Evolutionary conservation across 2,888 invertebrate genomes (phyloP).

Genomic region (Chaitophorus viminalis): DNA sequence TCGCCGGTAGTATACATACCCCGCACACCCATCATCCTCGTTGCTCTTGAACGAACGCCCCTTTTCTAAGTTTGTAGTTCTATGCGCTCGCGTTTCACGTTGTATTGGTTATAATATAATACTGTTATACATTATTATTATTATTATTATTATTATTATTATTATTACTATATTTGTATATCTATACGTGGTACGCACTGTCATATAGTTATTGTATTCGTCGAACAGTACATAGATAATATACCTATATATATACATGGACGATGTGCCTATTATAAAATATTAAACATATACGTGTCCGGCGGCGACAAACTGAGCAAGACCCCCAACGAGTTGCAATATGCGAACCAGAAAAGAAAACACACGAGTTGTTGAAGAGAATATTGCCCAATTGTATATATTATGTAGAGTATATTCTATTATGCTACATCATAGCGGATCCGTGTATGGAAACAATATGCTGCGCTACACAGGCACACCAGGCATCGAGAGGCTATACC

Average conservation of each 20-base stretch:
- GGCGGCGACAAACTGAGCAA: constrained; percentile 16
- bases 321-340: background rate
- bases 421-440: too few species aligned
- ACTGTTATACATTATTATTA: too few species aligned
- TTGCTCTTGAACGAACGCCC: background rate
- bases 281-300: background rate
- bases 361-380: too few species aligned
- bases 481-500: too few species aligned
- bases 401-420: too few species aligned
- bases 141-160: too few species aligned
- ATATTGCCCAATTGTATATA: too few species aligned
- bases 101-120: background rate
- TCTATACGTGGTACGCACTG: background rate
- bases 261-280: too few species aligned
- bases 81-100: background rate
- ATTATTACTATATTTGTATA: too few species aligned
- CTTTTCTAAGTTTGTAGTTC: background rate
- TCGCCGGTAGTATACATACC: background rate
- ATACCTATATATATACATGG: too few species aligned
- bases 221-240: too few species aligned
- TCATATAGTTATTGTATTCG: background rate
- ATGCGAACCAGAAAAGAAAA: background rate
- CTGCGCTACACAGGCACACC: background rate
- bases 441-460: background rate
- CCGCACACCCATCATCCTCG: background rate